These are phyloP conservation scores for Cantharis rufa DNA, from an alignment of 2,888 invertebrate genomes.

Conservation along the genomic window DNA sequence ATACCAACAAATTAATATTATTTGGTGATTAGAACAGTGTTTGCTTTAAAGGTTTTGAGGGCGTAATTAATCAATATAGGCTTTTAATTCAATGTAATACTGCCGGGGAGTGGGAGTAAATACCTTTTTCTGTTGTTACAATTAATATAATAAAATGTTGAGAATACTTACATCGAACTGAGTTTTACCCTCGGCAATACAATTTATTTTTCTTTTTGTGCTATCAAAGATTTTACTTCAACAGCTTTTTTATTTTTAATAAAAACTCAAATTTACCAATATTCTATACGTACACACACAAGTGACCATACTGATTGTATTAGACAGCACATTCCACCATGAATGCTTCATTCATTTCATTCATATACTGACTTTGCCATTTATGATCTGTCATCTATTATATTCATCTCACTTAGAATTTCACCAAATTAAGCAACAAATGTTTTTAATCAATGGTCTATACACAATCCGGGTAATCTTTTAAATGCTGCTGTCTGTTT, in stretches of 20 bases:
- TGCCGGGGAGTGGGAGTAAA: neutral
- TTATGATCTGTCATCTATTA: slow-evolving; percentile 38
- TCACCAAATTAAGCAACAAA: slow-evolving; percentile 53
- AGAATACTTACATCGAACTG: neutral
- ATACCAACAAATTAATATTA: neutral
- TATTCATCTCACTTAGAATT: slow-evolving; percentile 43
- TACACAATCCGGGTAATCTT: slow-evolving; percentile 49
- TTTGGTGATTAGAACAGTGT: neutral
- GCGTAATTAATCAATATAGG: neutral
- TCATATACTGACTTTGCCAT: slow-evolving; percentile 44
- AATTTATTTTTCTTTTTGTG: neutral
- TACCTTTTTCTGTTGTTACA: neutral
- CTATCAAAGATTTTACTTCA: neutral
- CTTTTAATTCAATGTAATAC: neutral
- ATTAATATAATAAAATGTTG: neutral
- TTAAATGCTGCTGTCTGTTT: slow-evolving; percentile 47
- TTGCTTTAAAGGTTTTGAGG: neutral
- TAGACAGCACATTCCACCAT: slow-evolving; percentile 27
- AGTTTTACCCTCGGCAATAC: neutral
- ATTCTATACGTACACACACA: neutral
- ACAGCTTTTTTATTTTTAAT: neutral
- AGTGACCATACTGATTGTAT: neutral
- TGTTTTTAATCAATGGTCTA: slow-evolving; percentile 52
- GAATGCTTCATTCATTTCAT: slow-evolving; percentile 32
- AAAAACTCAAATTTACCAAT: neutral